phyloP scores from a whole-genome alignment of 2,113 vertebrate genomes.

The Craseonycteris thonglongyai region DNA sequence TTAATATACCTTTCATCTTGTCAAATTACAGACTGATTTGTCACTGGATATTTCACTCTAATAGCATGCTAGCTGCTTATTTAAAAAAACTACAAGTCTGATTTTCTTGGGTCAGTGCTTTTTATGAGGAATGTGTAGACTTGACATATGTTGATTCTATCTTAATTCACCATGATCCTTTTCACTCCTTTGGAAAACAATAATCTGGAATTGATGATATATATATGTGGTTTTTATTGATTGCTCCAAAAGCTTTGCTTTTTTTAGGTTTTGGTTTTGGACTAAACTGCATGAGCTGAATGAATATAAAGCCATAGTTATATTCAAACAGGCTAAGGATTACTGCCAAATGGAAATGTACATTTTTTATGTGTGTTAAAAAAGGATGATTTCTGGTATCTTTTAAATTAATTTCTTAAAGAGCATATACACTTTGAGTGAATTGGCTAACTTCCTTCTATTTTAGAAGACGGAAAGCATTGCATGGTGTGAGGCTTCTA shows the following conservation, averaged over 20 bases:
- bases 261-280: conserved; percentile 29
- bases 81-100: background rate
- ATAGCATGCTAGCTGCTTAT: background rate
- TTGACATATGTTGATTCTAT: background rate
- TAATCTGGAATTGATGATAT: background rate
- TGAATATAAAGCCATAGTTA: background rate
- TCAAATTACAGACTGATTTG: conserved; percentile 6
- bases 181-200: background rate
- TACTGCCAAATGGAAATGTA: background rate
- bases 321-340: background rate
- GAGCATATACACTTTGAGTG: background rate
- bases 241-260: conserved; percentile 33
- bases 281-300: background rate
- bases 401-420: conserved; percentile 33
- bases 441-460: background rate
- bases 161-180: background rate
- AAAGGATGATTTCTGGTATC: background rate
- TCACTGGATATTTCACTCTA: background rate
- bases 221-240: background rate
- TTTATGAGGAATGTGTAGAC: background rate
- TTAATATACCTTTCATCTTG: background rate
- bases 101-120: background rate
- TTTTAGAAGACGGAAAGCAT: background rate
- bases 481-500: background rate
- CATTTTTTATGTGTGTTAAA: background rate